Base-by-base conservation (phyloP, 2,113 vertebrate species). In the Pipa parva region DNA sequence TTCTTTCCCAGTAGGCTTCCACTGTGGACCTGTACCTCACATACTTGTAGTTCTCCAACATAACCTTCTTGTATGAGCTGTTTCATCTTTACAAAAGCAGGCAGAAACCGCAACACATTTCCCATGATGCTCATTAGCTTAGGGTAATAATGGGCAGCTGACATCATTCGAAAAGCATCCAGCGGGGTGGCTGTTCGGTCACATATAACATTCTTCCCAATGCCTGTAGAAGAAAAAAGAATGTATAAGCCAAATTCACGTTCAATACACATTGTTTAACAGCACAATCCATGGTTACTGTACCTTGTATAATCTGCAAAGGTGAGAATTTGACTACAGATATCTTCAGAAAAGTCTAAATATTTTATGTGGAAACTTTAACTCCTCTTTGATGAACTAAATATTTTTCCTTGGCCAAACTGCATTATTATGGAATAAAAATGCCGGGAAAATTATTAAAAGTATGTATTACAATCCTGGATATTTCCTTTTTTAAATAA, bases 41-140 rank as follows among this genome's bases (percentile, higher is more conserved):
- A 99, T 71, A 99, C 95, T 73, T 97, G 88, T 71, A 95, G 88
- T 59, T 97, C 91, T n/a, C 97, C 95, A 0, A 94, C 82, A 0
- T 96, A 99, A 2, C 97, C 97, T 74, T 97, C 95, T 76, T 96
- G 90, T 18, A 99, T 80, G 77, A 98, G 88, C 84, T 97, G 94
- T 81, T 97, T 97, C 97, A 99, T 97, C 68, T 91, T 92, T 46
- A 94, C 94, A 0, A 98, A 97, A 1, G 95, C 92, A 0, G 97
- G 97, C 74, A 99, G 81, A 86, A 99, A 99, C 56, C 97, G 94
- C 48, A 99, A 67, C 29, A 98, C 97, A 0, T 97, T 98, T 63
- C 95, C 95, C 97, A 99, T 97, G 76, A 99, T 94, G 86, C 97
- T 99, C 87, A 99, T 93, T 75, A 99, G 84, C 79, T 99, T 99